Base-by-base conservation (phyloP, 2,113 vertebrate species). In the Saccopteryx leptura region DNA sequence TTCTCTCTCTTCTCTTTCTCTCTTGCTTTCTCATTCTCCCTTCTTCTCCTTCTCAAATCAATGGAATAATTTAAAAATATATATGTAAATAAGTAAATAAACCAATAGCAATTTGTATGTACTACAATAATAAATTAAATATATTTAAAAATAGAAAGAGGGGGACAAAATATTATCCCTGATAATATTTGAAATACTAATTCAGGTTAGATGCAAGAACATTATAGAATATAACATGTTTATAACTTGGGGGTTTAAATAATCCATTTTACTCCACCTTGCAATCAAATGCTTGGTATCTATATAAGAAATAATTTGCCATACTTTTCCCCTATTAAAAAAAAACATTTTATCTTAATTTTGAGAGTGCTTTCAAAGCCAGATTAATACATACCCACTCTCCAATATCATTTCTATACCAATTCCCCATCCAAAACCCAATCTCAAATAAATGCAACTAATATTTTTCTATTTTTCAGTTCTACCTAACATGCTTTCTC, bases 201-300 rank as follows among this genome's bases (percentile, higher is more conserved):
- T 24, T 66, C 39, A 66, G 21, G 7, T 72, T 71, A 89, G 33
- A 33, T 65, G 18, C 9, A 63, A 33, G 18, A 81, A 26, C 26
- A 72, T 52, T 94, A 79, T 5, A 94, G 18, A 90, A 52, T 14
- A 56, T 5, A 54, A 52, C 3, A 61, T 71, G n/a, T 48, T 88
- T 74, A 26, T 94, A 33, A 90, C 79, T 78, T 90, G 15, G 14
- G 68, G 76, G 19, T 78, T 52, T 94, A 91, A 91, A 79, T 56
- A 78, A 58, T 61, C 18, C 46, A 68, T 54, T 65, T 93, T 83
- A 66, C 3, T 2, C 28, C 2, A 0, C 68, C 39, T 50, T 66
- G n/a, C 5, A 79, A 72, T 28, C 52, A 79, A 89, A 65, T 86
- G 28, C 6, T 82, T 61, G 17, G 6, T 83, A 65, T 28, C 56